Evolutionary conservation across 2,888 invertebrate genomes (phyloP).

Genomic region (Melanchra persicariae): DNA sequence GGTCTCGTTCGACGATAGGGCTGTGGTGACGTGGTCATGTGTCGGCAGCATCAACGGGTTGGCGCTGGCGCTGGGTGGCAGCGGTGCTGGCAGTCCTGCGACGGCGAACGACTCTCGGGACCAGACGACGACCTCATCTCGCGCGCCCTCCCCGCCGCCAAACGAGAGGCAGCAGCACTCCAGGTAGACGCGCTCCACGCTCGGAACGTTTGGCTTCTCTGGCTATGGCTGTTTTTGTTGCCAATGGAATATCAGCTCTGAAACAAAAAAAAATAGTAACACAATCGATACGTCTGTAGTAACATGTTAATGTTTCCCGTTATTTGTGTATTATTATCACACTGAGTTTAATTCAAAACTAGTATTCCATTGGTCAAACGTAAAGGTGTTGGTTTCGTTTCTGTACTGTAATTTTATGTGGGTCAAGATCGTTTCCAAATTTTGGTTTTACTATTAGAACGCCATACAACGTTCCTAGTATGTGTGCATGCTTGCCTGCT

Average conservation of each 20-base stretch:
- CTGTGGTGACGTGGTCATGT: constrained; percentile 90
- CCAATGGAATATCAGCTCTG: constrained; percentile 73
- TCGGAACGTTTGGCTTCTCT: constrained; percentile 85
- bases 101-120: constrained; percentile 77
- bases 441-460: constrained; percentile 71
- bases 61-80: constrained; percentile 90
- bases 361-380: constrained; percentile 73
- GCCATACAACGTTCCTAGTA: constrained; percentile 82
- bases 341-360: constrained; percentile 68
- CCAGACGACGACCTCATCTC: constrained; percentile 86
- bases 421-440: constrained; percentile 73
- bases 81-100: constrained; percentile 85
- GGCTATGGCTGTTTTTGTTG: constrained; percentile 79
- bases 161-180: constrained; percentile 87
- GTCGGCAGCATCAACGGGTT: constrained; percentile 91
- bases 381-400: constrained; percentile 81
- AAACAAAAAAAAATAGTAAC: constrained; percentile 1
- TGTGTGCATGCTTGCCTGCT: constrained; percentile 89
- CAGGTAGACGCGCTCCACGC: constrained; percentile 89
- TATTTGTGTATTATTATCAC: constrained; percentile 18
- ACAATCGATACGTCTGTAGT: neutral
- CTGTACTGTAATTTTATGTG: constrained; percentile 73
- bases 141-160: constrained; percentile 87
- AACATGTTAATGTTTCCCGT: neutral
- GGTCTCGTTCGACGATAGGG: constrained; percentile 83